Evolutionary conservation across 2,113 vertebrate genomes (phyloP).

Genomic region (Gasterosteus aculeatus): DNA sequence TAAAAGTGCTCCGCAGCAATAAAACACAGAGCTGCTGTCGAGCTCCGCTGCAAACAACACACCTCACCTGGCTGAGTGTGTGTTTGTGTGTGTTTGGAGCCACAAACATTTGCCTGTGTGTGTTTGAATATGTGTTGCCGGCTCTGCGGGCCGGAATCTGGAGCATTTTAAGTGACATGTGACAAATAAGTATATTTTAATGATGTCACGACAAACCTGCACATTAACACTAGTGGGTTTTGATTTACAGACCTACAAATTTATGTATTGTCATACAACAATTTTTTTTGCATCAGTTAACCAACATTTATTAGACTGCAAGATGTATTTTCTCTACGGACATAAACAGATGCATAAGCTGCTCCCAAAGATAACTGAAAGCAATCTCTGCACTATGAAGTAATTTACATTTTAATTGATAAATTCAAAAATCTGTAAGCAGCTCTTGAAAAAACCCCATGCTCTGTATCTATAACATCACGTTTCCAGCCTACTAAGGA

Average conservation of each 20-base stretch:
- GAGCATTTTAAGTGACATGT: slow-evolving; percentile 24
- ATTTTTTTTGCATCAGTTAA: background rate
- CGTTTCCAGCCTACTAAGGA: background rate
- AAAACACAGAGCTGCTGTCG: slow-evolving; percentile 58
- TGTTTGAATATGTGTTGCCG: slow-evolving; percentile 28
- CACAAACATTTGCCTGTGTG: slow-evolving; percentile 51
- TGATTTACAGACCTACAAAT: background rate
- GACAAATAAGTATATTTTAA: slow-evolving; percentile 7
- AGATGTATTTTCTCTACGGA: background rate
- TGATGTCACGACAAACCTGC: background rate
- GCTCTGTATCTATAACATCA: background rate
- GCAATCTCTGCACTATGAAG: background rate
- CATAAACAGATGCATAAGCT: background rate
- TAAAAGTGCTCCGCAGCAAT: slow-evolving; percentile 59
- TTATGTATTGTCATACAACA: background rate
- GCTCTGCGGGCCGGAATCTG: slow-evolving; percentile 17
- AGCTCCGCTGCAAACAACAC: slow-evolving; percentile 49
- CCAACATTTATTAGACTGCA: background rate
- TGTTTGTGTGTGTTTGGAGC: slow-evolving; percentile 38
- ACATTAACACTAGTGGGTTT: background rate
- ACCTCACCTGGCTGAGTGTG: slow-evolving; percentile 39
- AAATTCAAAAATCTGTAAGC: background rate
- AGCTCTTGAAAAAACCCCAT: background rate
- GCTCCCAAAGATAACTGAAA: background rate
- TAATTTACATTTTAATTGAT: slow-evolving; percentile 14